Base-by-base conservation (phyloP, 2,113 vertebrate species). In the Tyrannus savana region DNA sequence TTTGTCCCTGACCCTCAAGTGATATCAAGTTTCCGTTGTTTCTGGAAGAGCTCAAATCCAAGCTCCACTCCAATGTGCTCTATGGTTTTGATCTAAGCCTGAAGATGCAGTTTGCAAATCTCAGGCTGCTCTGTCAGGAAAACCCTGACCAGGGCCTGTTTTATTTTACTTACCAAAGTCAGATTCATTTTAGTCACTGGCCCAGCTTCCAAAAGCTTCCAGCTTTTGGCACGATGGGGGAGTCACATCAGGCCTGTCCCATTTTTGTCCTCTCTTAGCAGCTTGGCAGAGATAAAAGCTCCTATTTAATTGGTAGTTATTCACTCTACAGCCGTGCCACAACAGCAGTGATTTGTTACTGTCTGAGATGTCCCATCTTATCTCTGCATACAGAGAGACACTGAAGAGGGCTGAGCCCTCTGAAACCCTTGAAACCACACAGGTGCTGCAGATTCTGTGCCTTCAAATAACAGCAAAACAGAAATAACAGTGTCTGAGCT, bases 11-110 rank as follows among this genome's bases (percentile, higher is more conserved):
- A 96, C 97, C 97, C 88, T 96, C 88, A 95, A 94, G 81, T 68
- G 90, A 84, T 97, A 97, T 28, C 88, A 92, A 84, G 55, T 97
- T 97, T 97, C 97, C 8, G 8, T 94, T 96, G 93, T 97, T 97
- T 96, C 97, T 97, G 96, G 97, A 96, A 89, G 96, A 95, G 77
- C 88, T 96, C 96, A 96, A 87, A 85, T 86, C 87, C 73, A 59
- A 93, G 75, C 76, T 95, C 21, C 94, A 84, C 85, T 96, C 91
- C 91, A 93, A 12, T 15, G 52, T 90, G 83, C 56, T 95, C 74
- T 91, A 88, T 76, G 95, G 89, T 96, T 98, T 98, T 96, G 96
- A 94, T 95, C 78, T 94, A 88, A 96, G 84, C 56, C 90, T 89
- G 84, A 76, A 89, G 80, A 73, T 35, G 64, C 59, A 87, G 49